Evolutionary conservation across 1,140 invertebrate species (phyloP), one percentile per base, ranked within the genome.

Genomic region (Lasaia peninsularis): DNA sequence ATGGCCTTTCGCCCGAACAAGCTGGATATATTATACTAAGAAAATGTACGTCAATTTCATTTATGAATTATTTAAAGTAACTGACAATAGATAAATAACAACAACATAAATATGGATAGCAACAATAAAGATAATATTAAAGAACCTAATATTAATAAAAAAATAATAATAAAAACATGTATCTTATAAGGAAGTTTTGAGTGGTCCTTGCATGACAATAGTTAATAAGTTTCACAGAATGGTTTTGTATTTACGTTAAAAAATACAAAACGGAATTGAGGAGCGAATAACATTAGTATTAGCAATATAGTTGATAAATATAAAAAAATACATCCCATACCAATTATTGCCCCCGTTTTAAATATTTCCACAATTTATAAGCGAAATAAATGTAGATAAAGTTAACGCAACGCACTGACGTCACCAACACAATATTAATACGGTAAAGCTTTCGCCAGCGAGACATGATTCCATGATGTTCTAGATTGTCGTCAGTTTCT

Each of bases 121-220:
- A 58, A 60, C 40, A 57, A 53, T 49, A 59, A 63, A 66, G 53
- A 60, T 44, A 49, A 49, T 56, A 33, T 57, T 59, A 55, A 37
- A 52, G 56, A 44, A 59, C 37, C 44, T 48, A 48, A 48, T 48
- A 48, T 24, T 48, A 48, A 59, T 44, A 59, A 50, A 62, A 63
- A 69, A 63, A 58, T 62, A 65, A 60, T 62, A 65, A 60, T 67
- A 62, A 62, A 69, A 65, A 84, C 86, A 28, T 40, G n/a, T 56
- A 78, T 80, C 67, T 76, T 88, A 80, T 77, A 80, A 91, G 92
- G 92, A 92, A 92, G 91, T 82, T 93, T 93, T 93, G 92, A 93
- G 92, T 93, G 92, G 93, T 93, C 93, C 93, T 93, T 93, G 91
- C 91, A 28, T 56, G 37, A 24, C 40, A 40, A 56, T 56, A 28